Conservation (phyloP, 2,888 invertebrate genomes). For the Tigriopus californicus region DNA sequence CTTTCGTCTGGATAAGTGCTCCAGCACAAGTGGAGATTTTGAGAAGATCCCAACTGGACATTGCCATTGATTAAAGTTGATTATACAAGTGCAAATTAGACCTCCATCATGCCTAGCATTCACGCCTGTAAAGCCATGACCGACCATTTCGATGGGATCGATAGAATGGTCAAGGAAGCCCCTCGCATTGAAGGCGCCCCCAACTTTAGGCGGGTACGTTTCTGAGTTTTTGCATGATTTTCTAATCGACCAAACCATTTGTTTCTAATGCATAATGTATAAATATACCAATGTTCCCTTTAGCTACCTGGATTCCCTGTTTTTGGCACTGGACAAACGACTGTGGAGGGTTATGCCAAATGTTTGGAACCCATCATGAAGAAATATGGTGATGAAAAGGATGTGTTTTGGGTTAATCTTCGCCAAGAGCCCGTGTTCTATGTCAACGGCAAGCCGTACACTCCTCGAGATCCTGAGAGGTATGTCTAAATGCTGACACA, state of each 20-base stretch:
- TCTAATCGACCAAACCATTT: neutral
- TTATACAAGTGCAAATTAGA: no score
- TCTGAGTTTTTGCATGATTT: neutral
- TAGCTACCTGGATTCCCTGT: slow-evolving; percentile 15
- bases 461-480: slow-evolving; percentile 14
- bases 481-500: neutral
- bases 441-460: slow-evolving; percentile 11
- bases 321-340: slow-evolving; percentile 15
- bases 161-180: slow-evolving; percentile 7
- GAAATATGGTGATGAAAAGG: slow-evolving; percentile 15
- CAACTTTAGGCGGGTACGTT: slow-evolving; percentile 14
- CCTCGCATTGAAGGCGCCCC: slow-evolving; percentile 13
- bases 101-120: neutral
- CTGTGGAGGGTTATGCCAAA: slow-evolving; percentile 3
- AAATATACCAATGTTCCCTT: neutral
- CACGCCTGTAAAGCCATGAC: slow-evolving; percentile 9
- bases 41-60: no score
- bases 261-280: neutral
- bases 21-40: no score
- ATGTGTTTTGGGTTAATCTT: slow-evolving; percentile 14
- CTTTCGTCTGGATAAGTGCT: no score
- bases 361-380: slow-evolving; percentile 14
- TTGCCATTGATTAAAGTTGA: no score
- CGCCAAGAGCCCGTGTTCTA: slow-evolving; percentile 14
- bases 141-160: slow-evolving; percentile 15